Evolutionary conservation across 2,888 invertebrate species (phyloP).

Genomic region (Cylloceria caligata): DNA sequence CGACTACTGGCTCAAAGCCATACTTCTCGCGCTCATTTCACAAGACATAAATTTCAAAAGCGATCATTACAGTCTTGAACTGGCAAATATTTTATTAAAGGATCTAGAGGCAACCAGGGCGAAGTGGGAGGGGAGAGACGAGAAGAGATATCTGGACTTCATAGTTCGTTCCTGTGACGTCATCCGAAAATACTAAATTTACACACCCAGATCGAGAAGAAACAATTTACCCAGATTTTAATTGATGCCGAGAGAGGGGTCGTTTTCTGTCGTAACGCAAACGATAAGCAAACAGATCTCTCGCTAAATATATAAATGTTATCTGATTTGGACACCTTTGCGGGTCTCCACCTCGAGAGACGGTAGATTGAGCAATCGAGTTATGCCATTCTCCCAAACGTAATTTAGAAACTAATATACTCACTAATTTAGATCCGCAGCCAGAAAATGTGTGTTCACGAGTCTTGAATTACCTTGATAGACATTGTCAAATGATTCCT

Average conservation of each 20-base stretch:
- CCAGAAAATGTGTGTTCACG: slow-evolving; percentile 38
- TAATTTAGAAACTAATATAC: slow-evolving; percentile 49
- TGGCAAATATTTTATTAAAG: slow-evolving; percentile 48
- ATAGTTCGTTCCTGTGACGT: slow-evolving; percentile 27
- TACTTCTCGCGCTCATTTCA: slow-evolving; percentile 69
- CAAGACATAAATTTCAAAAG: slow-evolving; percentile 70
- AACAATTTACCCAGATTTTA: slow-evolving; percentile 54
- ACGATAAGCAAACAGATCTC: slow-evolving; percentile 24
- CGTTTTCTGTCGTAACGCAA: slow-evolving; percentile 45
- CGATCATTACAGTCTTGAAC: slow-evolving; percentile 69
- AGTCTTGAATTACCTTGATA: slow-evolving; percentile 51
- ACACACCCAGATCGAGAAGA: slow-evolving; percentile 29
- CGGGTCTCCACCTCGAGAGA: slow-evolving; percentile 13
- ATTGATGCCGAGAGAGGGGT: slow-evolving; percentile 51
- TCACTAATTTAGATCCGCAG: slow-evolving; percentile 44
- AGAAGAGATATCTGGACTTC: slow-evolving; percentile 20
- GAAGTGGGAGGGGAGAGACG: neutral
- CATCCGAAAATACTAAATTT: slow-evolving; percentile 58
- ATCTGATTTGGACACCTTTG: slow-evolving; percentile 55
- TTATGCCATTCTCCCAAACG: slow-evolving; percentile 29
- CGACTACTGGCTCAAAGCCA: slow-evolving; percentile 67
- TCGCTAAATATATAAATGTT: slow-evolving; percentile 61
- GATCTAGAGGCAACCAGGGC: neutral
- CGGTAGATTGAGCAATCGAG: slow-evolving; percentile 48
- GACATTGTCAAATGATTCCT: slow-evolving; percentile 47